Evolutionary conservation across 2,113 vertebrate genomes (phyloP), one percentile per base, ranked within the genome.

Genomic region (Varanus komodoensis): DNA sequence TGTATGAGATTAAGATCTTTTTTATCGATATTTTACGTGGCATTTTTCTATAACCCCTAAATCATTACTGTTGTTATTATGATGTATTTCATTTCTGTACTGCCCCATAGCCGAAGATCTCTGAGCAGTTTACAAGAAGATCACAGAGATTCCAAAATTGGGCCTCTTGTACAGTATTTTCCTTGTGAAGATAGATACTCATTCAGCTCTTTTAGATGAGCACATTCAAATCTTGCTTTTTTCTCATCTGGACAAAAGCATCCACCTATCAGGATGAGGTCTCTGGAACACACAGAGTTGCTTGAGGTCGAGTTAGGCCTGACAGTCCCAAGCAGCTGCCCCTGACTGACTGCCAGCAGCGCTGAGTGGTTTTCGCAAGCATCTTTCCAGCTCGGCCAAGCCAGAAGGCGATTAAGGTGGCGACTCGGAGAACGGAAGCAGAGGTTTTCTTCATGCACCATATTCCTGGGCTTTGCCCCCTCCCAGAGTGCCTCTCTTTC

Each of bases 361-460:
- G 12, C 73, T 75, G n/a, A 15, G n/a, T 4, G 12, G n/a, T 75
- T 3, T 61, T 15, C 17, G 57, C n/a, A 12, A 34, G 71, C 11
- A 32, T 74, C 71, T n/a, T 74, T n/a, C 71, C 71, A n/a, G 71
- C 71, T 73, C n/a, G n/a, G 73, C 32, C n/a, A 34, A 12, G 57
- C 38, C 38, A 44, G 38, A 44, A 44, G 38, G 38, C 38, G 38
- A 44, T 81, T n/a, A 2, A 81, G 29, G 0, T 19, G 15, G 27
- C 8, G 3, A n/a, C 29, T 17, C 50, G 57, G 52, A 0, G 29
- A 32, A 32, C 7, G 2, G 27, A n/a, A 15, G 27, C 7, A 4
- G 27, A 52, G 79, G 11, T 0, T 1, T 68, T 32, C 0, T 1
- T 25, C 15, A 19, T 17, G 15, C 19, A 19, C 25, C 11, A 0